A percentile compares a stretch with the other conserved stretches of the same genome.
Conservation (phyloP, 92 coral and sea anemone species). For the Palythoa caribaeorum region DNA sequence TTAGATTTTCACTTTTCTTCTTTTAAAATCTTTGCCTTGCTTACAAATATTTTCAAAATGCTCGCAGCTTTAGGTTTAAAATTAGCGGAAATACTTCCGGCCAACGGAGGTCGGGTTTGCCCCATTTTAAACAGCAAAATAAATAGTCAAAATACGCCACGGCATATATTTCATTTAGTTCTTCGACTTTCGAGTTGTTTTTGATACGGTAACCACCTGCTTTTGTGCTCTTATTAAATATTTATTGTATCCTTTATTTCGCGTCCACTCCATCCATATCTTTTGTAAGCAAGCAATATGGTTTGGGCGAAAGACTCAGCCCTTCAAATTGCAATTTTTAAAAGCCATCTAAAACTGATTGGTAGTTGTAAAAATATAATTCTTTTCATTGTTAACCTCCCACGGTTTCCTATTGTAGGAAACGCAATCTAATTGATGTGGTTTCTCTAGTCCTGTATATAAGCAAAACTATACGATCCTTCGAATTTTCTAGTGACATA, state of each 20-base stretch:
- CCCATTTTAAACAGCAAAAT: too few species aligned
- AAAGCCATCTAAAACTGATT: not conserved
- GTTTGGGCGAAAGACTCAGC: not conserved
- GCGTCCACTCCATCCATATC: constrained; percentile 1
- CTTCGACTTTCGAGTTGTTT: not conserved
- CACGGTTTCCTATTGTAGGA: not conserved
- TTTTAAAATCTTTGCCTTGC: too few species aligned
- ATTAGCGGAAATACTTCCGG: too few species aligned
- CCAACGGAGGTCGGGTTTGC: too few species aligned
- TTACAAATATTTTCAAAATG: too few species aligned
- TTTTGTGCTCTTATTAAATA: not conserved
- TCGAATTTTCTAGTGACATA: too few species aligned
- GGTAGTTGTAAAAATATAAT: not conserved
- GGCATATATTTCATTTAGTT: too few species aligned
- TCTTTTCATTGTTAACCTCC: not conserved
- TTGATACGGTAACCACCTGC: not conserved
- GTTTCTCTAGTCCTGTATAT: not conserved
- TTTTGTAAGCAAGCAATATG: not conserved
- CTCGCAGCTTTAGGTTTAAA: too few species aligned
- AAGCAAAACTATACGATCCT: not conserved
- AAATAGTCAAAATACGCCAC: too few species aligned
- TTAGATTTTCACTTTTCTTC: too few species aligned
- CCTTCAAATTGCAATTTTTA: not conserved
- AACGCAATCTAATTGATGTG: not conserved
- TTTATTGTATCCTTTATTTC: not conserved